phyloP scores from a whole-genome alignment of 2,797 vertebrate genomes.

The Leptodactylus fallax region DNA sequence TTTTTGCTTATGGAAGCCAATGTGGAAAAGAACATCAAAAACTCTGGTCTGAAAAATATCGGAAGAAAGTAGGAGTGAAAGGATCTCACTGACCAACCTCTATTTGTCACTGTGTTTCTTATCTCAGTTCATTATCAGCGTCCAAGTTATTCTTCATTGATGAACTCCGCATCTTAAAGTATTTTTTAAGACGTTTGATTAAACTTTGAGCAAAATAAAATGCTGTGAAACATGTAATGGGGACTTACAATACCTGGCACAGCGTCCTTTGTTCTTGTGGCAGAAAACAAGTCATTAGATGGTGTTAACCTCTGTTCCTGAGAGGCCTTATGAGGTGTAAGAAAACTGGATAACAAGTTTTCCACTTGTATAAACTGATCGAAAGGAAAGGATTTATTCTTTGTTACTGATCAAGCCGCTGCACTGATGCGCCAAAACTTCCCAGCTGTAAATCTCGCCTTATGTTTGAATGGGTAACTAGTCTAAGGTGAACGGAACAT shows the following conservation, averaged over 20 bases:
- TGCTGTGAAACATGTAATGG: not conserved
- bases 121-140: not conserved
- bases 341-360: conserved; percentile 55
- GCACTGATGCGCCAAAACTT: conserved; percentile 17
- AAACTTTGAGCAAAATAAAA: not conserved
- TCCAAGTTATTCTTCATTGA: not conserved
- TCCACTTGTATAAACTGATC: conserved; percentile 43
- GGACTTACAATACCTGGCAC: conserved; percentile 7
- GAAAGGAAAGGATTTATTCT: conserved; percentile 42
- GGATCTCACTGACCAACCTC: too few species aligned
- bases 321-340: conserved; percentile 37
- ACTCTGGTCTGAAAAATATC: too few species aligned
- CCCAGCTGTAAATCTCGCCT: not conserved
- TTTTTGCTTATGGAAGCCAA: too few species aligned
- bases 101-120: not conserved
- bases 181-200: not conserved
- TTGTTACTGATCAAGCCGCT: conserved; percentile 22
- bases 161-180: too few species aligned
- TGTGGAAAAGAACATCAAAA: too few species aligned
- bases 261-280: conserved; percentile 28
- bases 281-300: conserved; percentile 54
- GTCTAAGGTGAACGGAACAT: not conserved
- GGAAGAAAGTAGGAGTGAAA: too few species aligned
- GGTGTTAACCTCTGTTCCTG: conserved; percentile 50
- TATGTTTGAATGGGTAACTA: not conserved